Conservation (phyloP, 92 coral and sea anemone genomes). For the Muricea muricata region DNA sequence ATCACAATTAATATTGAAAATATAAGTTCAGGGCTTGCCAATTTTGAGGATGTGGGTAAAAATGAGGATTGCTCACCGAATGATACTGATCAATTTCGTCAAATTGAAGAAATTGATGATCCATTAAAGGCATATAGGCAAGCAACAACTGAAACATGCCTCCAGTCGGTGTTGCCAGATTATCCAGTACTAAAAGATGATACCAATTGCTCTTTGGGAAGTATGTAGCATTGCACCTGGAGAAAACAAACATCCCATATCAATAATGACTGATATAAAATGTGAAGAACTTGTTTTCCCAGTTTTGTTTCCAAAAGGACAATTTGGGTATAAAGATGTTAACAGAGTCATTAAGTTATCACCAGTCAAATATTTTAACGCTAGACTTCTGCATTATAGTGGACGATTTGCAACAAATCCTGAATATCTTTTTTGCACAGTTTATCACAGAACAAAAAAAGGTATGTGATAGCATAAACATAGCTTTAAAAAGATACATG, state of each 20-base stretch:
- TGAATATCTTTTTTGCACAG: slow-evolving; percentile 73
- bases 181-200: too few species aligned
- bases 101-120: slow-evolving; percentile 68
- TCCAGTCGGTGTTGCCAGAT: slow-evolving; percentile 64
- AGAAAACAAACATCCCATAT: slow-evolving; percentile 32
- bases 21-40: background rate
- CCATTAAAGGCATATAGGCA: slow-evolving; percentile 66
- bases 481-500: slow-evolving; percentile 63
- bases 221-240: slow-evolving; percentile 60
- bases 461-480: slow-evolving; percentile 60
- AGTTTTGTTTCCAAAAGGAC: slow-evolving; percentile 70
- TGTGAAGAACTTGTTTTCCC: slow-evolving; percentile 65
- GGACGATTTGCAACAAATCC: slow-evolving; percentile 68
- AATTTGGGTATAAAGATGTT: slow-evolving; percentile 60
- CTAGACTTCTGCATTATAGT: slow-evolving; percentile 48
- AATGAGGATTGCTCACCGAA: too few species aligned
- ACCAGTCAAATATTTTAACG: too few species aligned
- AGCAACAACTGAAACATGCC: slow-evolving; percentile 67
- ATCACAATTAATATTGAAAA: background rate
- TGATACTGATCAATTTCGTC: too few species aligned
- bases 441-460: slow-evolving; percentile 68
- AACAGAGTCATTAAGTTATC: slow-evolving; percentile 40
- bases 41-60: slow-evolving; percentile 13
- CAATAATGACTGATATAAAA: background rate
- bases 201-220: slow-evolving; percentile 54